phyloP scores from a whole-genome alignment of 2,113 vertebrate genomes.

The Fulica atra region DNA sequence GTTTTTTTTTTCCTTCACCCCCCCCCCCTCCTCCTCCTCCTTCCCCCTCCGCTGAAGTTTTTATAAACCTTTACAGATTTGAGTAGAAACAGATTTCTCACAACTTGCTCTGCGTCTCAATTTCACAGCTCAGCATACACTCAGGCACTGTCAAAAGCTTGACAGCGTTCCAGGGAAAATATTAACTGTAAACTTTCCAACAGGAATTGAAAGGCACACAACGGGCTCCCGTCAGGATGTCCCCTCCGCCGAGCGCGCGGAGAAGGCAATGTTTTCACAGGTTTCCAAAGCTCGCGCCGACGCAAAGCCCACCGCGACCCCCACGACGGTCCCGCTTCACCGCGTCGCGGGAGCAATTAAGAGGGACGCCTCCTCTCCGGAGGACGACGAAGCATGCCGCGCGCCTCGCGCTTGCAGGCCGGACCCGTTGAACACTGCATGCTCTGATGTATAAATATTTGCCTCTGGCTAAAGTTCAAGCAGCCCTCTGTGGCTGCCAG shows the following conservation, averaged over 20 bases:
- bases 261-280: constrained; percentile 21
- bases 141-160: constrained; percentile 85
- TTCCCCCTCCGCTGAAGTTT: constrained; percentile 63
- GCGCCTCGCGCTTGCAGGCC: constrained; percentile 66
- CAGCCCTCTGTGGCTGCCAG: constrained; percentile 81
- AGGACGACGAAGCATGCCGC: constrained; percentile 1
- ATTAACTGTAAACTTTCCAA: constrained; percentile 89
- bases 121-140: constrained; percentile 84
- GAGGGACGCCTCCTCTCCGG: constrained; percentile 50
- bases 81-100: constrained; percentile 91
- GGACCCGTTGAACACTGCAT: constrained; percentile 80
- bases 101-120: constrained; percentile 80
- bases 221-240: constrained; percentile 63
- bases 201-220: constrained; percentile 70
- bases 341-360: not conserved
- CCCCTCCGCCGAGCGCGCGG: not conserved
- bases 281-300: not conserved
- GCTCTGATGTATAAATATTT: constrained; percentile 88
- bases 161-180: constrained; percentile 89
- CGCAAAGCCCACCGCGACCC: not conserved
- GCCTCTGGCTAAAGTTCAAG: constrained; percentile 89
- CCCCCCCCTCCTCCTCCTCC: not conserved
- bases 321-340: constrained; percentile 34
- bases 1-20: not conserved
- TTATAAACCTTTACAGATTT: constrained; percentile 81